Conservation (phyloP, 2,797 vertebrate genomes). For the Vespertilio murinus region DNA sequence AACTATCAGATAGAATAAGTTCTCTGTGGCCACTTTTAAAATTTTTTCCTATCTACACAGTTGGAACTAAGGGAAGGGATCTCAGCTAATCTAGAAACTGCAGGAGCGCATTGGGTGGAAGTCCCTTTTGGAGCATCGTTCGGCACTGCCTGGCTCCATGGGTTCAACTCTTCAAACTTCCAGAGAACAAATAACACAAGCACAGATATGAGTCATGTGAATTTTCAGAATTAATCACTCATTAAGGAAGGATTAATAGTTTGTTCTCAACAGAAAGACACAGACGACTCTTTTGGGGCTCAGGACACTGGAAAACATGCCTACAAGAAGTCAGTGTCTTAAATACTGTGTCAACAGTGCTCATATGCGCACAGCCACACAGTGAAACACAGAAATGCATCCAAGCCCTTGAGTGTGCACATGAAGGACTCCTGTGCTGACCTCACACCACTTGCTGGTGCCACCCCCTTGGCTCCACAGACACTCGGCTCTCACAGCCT, state of each 20-base stretch:
- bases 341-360: not conserved
- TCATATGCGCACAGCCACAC: not conserved
- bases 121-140: not conserved
- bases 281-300: not conserved
- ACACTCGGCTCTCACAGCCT: not conserved
- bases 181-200: not conserved
- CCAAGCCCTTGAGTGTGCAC: not conserved
- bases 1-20: not conserved
- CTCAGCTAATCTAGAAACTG: not conserved
- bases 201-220: not conserved
- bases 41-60: not conserved
- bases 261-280: not conserved
- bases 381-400: not conserved
- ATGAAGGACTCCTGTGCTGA: not conserved
- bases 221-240: slow-evolving; percentile 39
- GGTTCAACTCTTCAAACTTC: slow-evolving; percentile 4
- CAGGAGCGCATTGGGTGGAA: not conserved
- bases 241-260: not conserved
- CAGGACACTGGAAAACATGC: not conserved
- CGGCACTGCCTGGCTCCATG: not conserved
- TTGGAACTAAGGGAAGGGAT: not conserved
- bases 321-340: not conserved
- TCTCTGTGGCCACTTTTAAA: not conserved
- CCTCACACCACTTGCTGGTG: not conserved
- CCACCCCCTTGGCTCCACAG: not conserved